Evolutionary conservation across 1,140 invertebrate genomes (phyloP).

Genomic region (Gyrodactylus salaris): DNA sequence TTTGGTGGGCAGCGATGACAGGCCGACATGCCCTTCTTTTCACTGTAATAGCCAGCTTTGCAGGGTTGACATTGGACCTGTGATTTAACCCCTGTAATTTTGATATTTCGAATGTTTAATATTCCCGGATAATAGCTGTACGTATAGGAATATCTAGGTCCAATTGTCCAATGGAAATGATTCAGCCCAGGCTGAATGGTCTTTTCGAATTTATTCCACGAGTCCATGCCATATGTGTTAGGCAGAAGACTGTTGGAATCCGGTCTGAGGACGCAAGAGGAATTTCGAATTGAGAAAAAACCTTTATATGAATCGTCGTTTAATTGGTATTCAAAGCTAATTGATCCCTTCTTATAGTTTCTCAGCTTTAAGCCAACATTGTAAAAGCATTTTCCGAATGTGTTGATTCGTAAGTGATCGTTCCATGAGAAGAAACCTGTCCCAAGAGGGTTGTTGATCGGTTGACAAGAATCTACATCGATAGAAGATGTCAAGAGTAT

Average conservation of each 20-base stretch:
- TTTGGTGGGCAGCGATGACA: not conserved
- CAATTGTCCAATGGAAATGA: not conserved
- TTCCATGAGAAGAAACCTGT: not conserved
- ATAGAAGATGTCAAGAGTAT: not conserved
- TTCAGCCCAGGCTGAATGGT: not conserved
- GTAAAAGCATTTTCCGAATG: not conserved
- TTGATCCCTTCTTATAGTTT: not conserved
- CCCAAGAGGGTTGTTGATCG: not conserved
- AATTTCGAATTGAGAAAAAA: not conserved
- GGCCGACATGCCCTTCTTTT: not conserved
- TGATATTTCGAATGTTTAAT: not conserved
- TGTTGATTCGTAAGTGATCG: not conserved
- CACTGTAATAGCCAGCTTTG: not conserved
- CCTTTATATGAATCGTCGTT: not conserved
- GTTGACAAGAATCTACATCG: not conserved
- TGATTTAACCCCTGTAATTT: not conserved
- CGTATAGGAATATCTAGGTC: not conserved
- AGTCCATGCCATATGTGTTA: not conserved
- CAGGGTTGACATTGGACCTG: not conserved
- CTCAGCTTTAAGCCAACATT: not conserved
- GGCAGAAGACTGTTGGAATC: not conserved
- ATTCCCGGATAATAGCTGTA: not conserved
- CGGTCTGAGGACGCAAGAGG: not conserved
- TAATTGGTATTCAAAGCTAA: not conserved
- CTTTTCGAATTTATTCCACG: not conserved